These are phyloP conservation scores for Siderastrea siderea DNA, from an alignment of 92 coral and sea anemone species.

Conservation along the genomic window DNA sequence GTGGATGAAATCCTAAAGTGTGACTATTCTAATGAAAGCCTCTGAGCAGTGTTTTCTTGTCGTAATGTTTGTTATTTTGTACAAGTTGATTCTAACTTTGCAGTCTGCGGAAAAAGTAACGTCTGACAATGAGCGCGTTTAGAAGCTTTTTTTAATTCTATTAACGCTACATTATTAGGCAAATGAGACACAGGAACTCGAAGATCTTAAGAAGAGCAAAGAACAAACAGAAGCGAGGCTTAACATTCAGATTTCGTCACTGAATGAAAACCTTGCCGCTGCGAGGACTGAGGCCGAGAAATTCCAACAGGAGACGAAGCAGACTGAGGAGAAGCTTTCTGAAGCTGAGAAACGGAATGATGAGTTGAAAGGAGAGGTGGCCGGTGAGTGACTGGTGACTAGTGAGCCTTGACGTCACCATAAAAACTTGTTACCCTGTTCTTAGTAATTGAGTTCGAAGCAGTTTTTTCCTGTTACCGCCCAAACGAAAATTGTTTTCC, in stretches of 20 bases:
- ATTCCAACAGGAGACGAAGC: conserved; percentile 73
- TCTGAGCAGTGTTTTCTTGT: no score
- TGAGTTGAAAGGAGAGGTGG: conserved; percentile 90
- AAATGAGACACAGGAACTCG: conserved; percentile 80
- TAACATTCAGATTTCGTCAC: conserved; percentile 89
- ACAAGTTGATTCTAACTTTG: no score
- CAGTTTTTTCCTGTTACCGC: no score
- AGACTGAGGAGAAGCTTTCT: conserved; percentile 50
- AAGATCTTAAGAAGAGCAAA: conserved; percentile 79
- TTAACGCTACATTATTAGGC: conserved; percentile 51
- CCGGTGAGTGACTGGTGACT: conserved; percentile 70
- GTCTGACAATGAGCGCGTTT: no score
- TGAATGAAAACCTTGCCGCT: conserved; percentile 86
- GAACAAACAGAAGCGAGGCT: conserved; percentile 92
- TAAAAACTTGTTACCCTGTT: no score
- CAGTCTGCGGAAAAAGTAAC: no score
- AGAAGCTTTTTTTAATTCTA: no score
- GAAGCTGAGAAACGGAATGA: conserved; percentile 80
- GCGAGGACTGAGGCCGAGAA: conserved; percentile 86
- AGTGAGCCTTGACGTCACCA: not conserved
- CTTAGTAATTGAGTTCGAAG: no score
- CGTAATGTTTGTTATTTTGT: no score
- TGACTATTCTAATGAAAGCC: no score
- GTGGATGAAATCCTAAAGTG: no score
- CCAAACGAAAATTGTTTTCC: no score